A percentile compares a stretch with the other conserved stretches of the same genome.
phyloP scores from a whole-genome alignment of 23 tunicate genomes.

The Ascidia mentula region DNA sequence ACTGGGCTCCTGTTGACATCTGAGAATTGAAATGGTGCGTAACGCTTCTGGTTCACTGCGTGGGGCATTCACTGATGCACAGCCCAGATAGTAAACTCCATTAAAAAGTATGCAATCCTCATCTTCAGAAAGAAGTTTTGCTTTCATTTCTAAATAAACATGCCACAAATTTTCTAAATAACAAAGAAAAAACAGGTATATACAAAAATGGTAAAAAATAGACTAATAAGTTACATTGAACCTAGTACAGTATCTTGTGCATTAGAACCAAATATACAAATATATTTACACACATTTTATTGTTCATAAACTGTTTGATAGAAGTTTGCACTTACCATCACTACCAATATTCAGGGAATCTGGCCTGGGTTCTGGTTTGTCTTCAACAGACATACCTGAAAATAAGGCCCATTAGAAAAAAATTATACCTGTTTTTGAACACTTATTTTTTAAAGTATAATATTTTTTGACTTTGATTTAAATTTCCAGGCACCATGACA shows the following conservation, averaged over 20 bases:
- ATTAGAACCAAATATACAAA: not conserved
- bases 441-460: too few relatives aligned
- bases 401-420: too few relatives aligned
- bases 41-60: slow-evolving; percentile 57
- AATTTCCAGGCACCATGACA: not conserved
- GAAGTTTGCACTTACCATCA: not conserved
- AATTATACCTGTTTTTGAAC: too few relatives aligned
- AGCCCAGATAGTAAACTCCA: slow-evolving; percentile 76
- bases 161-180: too few relatives aligned
- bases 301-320: not conserved
- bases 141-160: too few relatives aligned
- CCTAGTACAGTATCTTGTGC: too few relatives aligned
- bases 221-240: too few relatives aligned
- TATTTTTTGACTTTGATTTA: too few relatives aligned
- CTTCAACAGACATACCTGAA: not conserved
- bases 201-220: too few relatives aligned
- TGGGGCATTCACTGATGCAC: slow-evolving; percentile 66
- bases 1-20: slow-evolving; percentile 37
- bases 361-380: not conserved
- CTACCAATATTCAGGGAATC: not conserved
- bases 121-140: too few relatives aligned
- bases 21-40: slow-evolving; percentile 46
- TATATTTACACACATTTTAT: not conserved
- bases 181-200: not conserved
- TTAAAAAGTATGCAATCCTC: slow-evolving; percentile 84